Conservation (phyloP, 2,888 invertebrate genomes). For the Rhyacophila evoluta region DNA sequence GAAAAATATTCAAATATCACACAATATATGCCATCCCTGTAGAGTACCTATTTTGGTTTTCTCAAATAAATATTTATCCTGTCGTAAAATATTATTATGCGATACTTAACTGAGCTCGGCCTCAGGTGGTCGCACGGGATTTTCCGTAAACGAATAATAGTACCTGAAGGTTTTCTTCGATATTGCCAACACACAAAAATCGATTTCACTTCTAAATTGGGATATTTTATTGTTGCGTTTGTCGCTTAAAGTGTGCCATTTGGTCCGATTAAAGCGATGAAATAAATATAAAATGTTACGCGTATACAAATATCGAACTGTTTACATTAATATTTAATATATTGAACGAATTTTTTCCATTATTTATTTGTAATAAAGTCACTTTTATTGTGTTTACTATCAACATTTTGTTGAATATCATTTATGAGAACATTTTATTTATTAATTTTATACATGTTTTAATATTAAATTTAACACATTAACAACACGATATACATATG, state of each 20-base stretch:
- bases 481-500: no score
- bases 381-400: no score
- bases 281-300: no score
- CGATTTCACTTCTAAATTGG: neutral
- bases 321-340: no score
- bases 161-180: neutral
- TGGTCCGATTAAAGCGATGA: no score
- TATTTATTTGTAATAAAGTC: no score
- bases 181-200: slow-evolving; percentile 9
- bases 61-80: slow-evolving; percentile 28
- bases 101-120: neutral
- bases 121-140: slow-evolving; percentile 26
- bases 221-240: neutral
- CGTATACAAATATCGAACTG: no score
- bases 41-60: neutral
- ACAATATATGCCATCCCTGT: neutral
- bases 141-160: slow-evolving; percentile 30
- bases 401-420: no score
- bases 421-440: no score
- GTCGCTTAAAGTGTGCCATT: neutral
- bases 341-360: no score
- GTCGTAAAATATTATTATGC: slow-evolving; percentile 26
- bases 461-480: no score
- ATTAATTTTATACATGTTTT: no score
- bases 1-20: neutral